Percentiles rank a stretch among this genome's conserved stretches.
Conservation (phyloP, 2,113 vertebrate species). For the Anoura caudifer region DNA sequence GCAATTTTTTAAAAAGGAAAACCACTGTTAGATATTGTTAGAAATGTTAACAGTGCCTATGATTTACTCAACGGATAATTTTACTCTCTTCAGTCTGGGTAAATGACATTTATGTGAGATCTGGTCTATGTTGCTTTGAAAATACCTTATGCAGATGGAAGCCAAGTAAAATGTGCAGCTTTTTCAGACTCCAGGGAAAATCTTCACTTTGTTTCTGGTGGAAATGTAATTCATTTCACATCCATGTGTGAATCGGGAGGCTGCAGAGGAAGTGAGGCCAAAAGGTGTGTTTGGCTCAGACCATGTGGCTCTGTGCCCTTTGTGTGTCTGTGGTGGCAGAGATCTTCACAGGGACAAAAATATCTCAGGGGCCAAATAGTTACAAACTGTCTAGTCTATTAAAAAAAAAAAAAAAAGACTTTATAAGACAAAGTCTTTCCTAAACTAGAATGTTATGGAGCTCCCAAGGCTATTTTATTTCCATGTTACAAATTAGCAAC, state of each 20-base stretch:
- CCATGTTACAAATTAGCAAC: neutral
- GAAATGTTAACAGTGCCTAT: slow-evolving; percentile 45
- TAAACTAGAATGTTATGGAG: neutral
- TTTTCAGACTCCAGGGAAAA: slow-evolving; percentile 7
- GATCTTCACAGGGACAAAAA: slow-evolving; percentile 24
- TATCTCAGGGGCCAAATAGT: neutral
- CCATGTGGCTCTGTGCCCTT: neutral
- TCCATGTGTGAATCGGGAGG: neutral
- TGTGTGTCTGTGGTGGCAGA: neutral
- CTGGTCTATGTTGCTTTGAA: slow-evolving; percentile 49
- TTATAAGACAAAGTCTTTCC: slow-evolving; percentile 13
- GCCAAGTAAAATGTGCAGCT: neutral
- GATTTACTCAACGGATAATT: slow-evolving; percentile 55
- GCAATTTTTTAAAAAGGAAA: neutral
- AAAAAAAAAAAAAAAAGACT: neutral
- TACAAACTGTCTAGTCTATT: neutral
- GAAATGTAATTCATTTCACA: neutral
- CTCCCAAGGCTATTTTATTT: neutral
- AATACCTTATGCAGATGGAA: slow-evolving; percentile 20
- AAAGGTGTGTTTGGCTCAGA: neutral
- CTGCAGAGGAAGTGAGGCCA: neutral
- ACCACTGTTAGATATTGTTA: slow-evolving; percentile 25
- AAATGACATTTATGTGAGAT: slow-evolving; percentile 37
- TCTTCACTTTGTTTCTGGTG: neutral
- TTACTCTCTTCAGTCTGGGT: slow-evolving; percentile 6